A percentile compares a stretch with the other conserved stretches of the same genome.
phyloP scores from a whole-genome alignment of 1,140 invertebrate genomes.

The Pomacea maculata region DNA sequence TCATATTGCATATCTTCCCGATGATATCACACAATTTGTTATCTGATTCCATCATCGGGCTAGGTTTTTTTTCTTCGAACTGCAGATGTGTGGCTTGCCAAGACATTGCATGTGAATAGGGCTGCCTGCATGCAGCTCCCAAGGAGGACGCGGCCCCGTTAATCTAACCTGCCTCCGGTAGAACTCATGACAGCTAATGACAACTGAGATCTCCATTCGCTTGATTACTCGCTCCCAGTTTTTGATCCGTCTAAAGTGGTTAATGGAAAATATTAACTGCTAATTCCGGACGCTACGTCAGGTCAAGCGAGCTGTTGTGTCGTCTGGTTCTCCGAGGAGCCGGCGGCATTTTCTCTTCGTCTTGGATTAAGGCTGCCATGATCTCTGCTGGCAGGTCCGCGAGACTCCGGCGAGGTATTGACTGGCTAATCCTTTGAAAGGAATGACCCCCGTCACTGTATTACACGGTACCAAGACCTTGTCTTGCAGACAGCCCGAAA shows the following conservation, averaged over 20 bases:
- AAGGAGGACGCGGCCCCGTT: no score
- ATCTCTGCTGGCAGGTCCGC: neutral
- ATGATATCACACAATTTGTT: no score
- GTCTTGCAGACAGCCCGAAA: no score
- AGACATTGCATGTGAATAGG: no score
- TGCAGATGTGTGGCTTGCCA: no score
- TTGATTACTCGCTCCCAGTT: conserved; percentile 18
- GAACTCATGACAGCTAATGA: conserved; percentile 3
- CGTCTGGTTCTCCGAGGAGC: conserved; percentile 8
- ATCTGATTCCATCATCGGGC: no score
- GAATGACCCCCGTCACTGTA: no score
- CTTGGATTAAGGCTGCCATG: neutral
- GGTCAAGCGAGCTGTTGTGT: conserved; percentile 16
- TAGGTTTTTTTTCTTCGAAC: no score
- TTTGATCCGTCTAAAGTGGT: conserved; percentile 20
- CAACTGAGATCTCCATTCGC: conserved; percentile 16
- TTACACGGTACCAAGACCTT: no score
- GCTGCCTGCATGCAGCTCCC: no score
- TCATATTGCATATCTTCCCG: no score
- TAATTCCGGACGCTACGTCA: conserved; percentile 7
- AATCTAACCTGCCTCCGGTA: no score
- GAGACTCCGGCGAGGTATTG: neutral
- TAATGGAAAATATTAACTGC: conserved; percentile 23
- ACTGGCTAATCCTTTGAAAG: neutral
- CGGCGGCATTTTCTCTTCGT: conserved; percentile 5